These are phyloP conservation scores for Anneissia japonica DNA, from an alignment of 35 echinoderm and acorn worm genomes.

Conservation along the genomic window DNA sequence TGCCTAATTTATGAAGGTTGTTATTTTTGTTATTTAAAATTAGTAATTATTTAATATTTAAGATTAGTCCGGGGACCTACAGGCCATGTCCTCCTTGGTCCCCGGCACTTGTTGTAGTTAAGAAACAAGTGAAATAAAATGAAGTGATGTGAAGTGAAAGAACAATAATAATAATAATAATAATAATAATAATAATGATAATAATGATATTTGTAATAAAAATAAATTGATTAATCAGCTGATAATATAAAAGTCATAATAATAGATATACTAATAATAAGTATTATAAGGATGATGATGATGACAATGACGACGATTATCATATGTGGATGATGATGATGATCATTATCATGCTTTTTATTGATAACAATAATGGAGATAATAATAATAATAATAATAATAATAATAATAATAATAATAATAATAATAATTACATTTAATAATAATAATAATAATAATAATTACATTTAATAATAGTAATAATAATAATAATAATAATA, in stretches of 20 bases:
- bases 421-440: no score
- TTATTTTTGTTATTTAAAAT: no score
- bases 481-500: slow-evolving; percentile 1
- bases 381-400: slow-evolving; percentile 3
- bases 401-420: slow-evolving; percentile 1
- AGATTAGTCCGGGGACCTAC: no score
- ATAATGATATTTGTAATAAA: neutral
- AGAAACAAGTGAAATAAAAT: no score
- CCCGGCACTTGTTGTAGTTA: no score
- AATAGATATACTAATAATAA: neutral
- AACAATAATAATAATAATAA: neutral
- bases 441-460: no score
- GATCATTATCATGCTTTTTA: neutral
- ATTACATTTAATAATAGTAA: neutral
- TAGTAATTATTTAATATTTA: no score
- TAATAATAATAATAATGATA: slow-evolving; percentile 3
- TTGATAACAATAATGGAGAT: neutral
- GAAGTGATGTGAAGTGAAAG: neutral
- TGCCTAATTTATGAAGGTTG: no score
- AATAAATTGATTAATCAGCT: neutral
- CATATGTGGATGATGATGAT: neutral
- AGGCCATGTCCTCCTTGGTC: no score
- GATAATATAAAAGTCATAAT: neutral
- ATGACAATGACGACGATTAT: neutral
- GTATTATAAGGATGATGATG: neutral